Evolutionary conservation across 92 coral and sea anemone genomes (phyloP).

Genomic region (Phenganax stokvisi): DNA sequence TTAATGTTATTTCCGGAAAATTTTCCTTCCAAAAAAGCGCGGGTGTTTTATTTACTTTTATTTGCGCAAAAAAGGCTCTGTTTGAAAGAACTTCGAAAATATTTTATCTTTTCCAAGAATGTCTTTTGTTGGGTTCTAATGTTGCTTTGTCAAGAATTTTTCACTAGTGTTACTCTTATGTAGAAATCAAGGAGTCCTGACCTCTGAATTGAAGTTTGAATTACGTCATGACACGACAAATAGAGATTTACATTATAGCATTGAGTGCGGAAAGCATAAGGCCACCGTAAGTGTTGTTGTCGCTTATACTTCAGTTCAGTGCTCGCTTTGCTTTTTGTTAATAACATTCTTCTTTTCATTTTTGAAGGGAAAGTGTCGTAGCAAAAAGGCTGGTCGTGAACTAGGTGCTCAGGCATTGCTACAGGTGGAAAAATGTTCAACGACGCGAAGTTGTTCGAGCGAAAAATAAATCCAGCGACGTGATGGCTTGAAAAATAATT

Average conservation of each 20-base stretch:
- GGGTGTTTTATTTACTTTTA: no score
- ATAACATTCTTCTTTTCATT: background rate
- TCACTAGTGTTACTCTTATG: background rate
- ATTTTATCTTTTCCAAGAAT: background rate
- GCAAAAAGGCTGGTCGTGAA: slow-evolving; percentile 78
- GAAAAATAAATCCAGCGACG: no score
- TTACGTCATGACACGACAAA: slow-evolving; percentile 57
- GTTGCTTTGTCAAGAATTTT: background rate
- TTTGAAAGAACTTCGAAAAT: background rate
- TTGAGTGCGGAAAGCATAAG: slow-evolving; percentile 84
- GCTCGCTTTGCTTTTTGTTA: no score
- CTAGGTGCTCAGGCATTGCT: slow-evolving; percentile 83
- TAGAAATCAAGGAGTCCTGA: slow-evolving; percentile 86
- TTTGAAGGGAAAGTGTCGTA: slow-evolving; percentile 68
- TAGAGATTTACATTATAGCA: slow-evolving; percentile 58
- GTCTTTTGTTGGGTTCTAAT: background rate
- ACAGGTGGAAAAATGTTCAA: slow-evolving; percentile 48
- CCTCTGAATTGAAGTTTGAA: slow-evolving; percentile 57
- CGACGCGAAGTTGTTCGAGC: no score
- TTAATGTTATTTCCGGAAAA: background rate
- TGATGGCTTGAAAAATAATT: no score
- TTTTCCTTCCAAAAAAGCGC: no score
- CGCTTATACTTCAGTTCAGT: background rate
- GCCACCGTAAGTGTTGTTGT: slow-evolving; percentile 54
- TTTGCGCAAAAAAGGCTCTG: no score